Evolutionary conservation across 2,797 vertebrate species (phyloP), one percentile per base, ranked within the genome.

Genomic region (Pteronotus mesoamericanus): DNA sequence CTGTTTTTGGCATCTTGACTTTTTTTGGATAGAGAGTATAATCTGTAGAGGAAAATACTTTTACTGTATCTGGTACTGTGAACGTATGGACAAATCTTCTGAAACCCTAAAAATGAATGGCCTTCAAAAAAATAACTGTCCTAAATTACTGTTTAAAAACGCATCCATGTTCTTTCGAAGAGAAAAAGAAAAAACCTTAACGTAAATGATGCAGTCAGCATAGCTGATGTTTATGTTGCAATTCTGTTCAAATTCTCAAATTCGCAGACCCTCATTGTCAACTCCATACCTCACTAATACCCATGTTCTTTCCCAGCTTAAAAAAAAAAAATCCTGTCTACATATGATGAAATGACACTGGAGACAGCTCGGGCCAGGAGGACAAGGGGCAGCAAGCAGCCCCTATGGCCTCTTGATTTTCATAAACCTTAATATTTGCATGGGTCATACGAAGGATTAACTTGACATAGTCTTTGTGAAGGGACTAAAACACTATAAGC

Each of bases 181-280:
- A n/a, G 10, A 16, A 77, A 39, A 90, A 32, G 29, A 1, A 48
- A 95, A 94, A 94, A 59, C 46, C 16, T 55, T 86, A 71, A 34
- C n/a, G 42, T 59, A 79, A 89, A 61, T 78, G 42, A 15, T 88
- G 9, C 74, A 48, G 11, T 80, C 79, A 61, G 34, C n/a, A 86
- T 86, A 48, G 75, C 68, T 53, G 55, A 71, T 44, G 75, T 94
- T 92, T 89, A 80, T 91, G 44, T 71, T 80, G 55, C 68, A 77
- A 29, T 96, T 96, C 42, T 79, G 29, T 79, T 92, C 89, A 89
- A 74, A 55, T 86, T 89, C 69, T 91, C 48, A n/a, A 59, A 71
- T 75, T 93, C 61, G 88, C 61, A 78, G 68, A n/a, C 78, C 44
- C 1, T 93, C 39, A 59, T 83, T 59, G 57, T 84, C 34, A 32